These are phyloP conservation scores for Neopipo cinnamomea DNA, from an alignment of 2,113 vertebrate genomes.

Conservation along the genomic window DNA sequence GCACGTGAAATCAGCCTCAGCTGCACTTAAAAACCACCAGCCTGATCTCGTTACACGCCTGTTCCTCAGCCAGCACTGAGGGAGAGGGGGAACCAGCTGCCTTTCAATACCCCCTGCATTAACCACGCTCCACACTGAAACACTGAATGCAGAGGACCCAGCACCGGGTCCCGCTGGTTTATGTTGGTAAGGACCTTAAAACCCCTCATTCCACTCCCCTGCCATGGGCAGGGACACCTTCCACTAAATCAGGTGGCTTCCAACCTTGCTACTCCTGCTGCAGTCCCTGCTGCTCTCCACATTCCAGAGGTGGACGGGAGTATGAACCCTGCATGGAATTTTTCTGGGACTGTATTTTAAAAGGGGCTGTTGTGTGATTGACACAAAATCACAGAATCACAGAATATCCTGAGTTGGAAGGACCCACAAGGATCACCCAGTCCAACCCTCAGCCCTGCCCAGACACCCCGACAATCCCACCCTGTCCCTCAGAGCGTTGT, in stretches of 20 bases:
- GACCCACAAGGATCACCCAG: rapidly evolving
- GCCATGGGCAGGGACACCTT: neutral
- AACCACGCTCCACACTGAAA: neutral
- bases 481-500: neutral
- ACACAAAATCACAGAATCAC: neutral
- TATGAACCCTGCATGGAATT: rapidly evolving
- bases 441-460: rapidly evolving
- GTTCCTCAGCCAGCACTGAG: neutral
- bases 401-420: neutral
- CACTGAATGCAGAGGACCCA: neutral
- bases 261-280: neutral
- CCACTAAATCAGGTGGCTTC: neutral
- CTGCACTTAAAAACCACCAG: neutral
- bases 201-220: neutral
- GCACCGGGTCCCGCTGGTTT: neutral
- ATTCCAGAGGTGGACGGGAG: neutral
- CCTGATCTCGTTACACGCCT: neutral
- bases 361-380: rapidly evolving
- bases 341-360: no score
- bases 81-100: neutral
- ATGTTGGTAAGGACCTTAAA: neutral
- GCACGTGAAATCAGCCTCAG: constrained; percentile 1
- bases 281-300: neutral
- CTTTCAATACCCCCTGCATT: neutral
- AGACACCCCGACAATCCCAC: neutral